These are phyloP conservation scores for Eucidaris tribuloides DNA, from an alignment of 35 echinoderm and acorn worm genomes.

Conservation along the genomic window DNA sequence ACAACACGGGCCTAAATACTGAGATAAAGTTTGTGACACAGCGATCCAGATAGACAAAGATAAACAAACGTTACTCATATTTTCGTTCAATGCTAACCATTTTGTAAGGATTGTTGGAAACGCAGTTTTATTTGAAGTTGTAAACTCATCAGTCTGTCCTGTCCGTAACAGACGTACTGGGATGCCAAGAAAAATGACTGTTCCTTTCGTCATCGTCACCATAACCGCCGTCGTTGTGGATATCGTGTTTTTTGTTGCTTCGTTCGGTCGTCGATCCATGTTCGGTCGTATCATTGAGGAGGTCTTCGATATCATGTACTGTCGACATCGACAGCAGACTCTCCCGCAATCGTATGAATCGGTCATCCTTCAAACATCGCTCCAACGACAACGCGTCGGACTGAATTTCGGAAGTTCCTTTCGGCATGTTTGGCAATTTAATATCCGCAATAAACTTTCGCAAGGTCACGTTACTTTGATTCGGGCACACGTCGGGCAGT, in stretches of 20 bases:
- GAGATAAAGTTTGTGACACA: too few relatives aligned
- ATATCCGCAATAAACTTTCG: not conserved
- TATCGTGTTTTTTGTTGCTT: not conserved
- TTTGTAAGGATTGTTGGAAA: too few relatives aligned
- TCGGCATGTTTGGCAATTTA: not conserved
- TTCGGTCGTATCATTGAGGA: not conserved
- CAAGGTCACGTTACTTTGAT: not conserved
- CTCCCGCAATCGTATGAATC: not conserved
- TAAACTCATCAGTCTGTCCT: too few relatives aligned
- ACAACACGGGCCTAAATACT: too few relatives aligned
- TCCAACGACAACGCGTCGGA: not conserved
- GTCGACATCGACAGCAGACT: slow-evolving; percentile 1
- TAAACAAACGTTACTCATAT: too few relatives aligned
- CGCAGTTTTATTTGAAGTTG: too few relatives aligned
- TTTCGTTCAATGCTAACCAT: too few relatives aligned
- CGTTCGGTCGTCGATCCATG: not conserved
- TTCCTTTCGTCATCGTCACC: too few relatives aligned
- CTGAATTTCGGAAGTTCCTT: not conserved
- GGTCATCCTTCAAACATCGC: not conserved
- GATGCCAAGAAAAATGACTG: not conserved
- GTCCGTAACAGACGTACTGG: not conserved
- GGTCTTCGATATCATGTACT: not conserved
- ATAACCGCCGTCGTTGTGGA: too few relatives aligned
- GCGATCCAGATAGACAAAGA: too few relatives aligned
- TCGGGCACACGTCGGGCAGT: not conserved